These are phyloP conservation scores for Enhydra lutris DNA, from an alignment of 2,113 vertebrate species.

Conservation along the genomic window DNA sequence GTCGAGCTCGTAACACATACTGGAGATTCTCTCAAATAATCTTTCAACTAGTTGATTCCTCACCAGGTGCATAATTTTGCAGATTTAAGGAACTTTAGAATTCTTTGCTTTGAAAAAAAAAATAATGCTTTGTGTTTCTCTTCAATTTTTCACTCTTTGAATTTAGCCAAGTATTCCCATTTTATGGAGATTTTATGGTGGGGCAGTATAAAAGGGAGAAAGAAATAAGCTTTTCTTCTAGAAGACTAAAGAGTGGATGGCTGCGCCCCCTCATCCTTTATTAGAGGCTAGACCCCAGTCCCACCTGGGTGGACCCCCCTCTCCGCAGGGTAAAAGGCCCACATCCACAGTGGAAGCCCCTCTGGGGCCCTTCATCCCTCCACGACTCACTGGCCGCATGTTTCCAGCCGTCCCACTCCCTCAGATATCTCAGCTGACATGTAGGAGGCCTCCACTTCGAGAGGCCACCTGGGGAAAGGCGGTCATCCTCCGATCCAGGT, in stretches of 20 bases:
- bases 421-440: fast-evolving
- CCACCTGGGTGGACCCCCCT: not conserved
- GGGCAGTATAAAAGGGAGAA: not conserved
- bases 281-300: not conserved
- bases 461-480: not conserved
- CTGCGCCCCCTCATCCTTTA: not conserved
- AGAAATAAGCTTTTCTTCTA: not conserved
- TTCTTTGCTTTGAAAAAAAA: not conserved
- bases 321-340: not conserved
- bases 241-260: not conserved
- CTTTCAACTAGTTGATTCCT: not conserved
- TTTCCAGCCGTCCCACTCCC: not conserved
- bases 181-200: not conserved
- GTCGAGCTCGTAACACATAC: not conserved
- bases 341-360: not conserved
- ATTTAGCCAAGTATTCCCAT: not conserved
- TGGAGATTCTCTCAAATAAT: not conserved
- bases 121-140: not conserved
- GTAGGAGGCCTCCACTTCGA: not conserved
- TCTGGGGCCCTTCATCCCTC: not conserved
- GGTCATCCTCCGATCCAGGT: not conserved
- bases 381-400: not conserved
- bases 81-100: not conserved
- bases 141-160: not conserved
- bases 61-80: not conserved